Base-by-base conservation (phyloP, 2,113 vertebrate genomes). In the Halcyon senegalensis region DNA sequence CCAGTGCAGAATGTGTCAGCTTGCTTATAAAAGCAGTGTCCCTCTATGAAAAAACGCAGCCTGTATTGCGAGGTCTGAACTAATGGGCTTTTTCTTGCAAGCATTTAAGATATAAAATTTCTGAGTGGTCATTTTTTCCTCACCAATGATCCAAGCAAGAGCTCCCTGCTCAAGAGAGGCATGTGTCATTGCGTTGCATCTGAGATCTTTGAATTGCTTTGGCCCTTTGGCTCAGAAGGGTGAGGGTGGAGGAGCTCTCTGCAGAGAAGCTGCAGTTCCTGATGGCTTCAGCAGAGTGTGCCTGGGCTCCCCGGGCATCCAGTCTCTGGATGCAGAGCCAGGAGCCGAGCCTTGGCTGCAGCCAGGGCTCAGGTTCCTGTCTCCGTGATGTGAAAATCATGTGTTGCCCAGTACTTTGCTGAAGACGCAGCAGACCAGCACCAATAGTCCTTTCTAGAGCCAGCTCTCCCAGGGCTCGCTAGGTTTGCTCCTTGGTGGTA, bases 181-280 rank as follows among this genome's bases (percentile, higher is more conserved):
- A 13, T n/a, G 30, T 3, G 0, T 41, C 1, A 1, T 48, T 53
- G 25, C 0, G 0, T 15, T 41, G 50, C 20, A 23, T 2, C 48
- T 23, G 77, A 70, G 53, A 35, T 33, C 20, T 84, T 31, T 11
- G 35, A 24, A 59, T 53, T 2, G 2, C 64, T 73, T 58, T 78
- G 51, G 15, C 51, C 9, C 8, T 63, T 53, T 28, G 11, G 15
- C 74, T 72, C 15, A 6, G 60, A 39, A 51, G 30, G 30, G 28
- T 67, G 64, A 8, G 18, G 28, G 10, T 58, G 67, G 21, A 69
- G 67, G 12, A 78, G 56, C 16, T 87, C 24, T 43, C 41, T 21
- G 75, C 63, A 39, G 51, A 79, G 53, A n/a, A 33, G n/a, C 75
- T 37, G 46, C 33, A 19, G 43, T 13, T 79, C 10, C 31, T 12